Base-by-base conservation (phyloP, 1,140 invertebrate genomes). In the Eriosoma lanigerum region DNA sequence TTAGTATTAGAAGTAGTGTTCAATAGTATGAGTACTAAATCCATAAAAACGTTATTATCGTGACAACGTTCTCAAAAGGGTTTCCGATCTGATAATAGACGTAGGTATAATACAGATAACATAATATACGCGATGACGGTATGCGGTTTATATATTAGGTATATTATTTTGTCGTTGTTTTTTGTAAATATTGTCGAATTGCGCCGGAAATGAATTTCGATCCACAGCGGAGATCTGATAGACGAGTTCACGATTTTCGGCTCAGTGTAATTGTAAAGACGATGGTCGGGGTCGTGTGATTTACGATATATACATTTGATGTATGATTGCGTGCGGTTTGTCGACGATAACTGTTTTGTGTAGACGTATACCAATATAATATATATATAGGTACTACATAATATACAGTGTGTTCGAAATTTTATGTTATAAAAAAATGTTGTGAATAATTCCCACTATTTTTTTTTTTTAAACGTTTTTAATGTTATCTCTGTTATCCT, bases 311-410 rank as follows among this genome's bases (percentile, higher is more conserved):
- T 17, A 56, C 15, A 29, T 62, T 29, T 4, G 3, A 38, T 38
- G 8, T 38, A 38, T 38, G 32, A 3, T 3, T 38, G 8, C 32
- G 17, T 62, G 29, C 29, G 26, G 29, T 32, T 9, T 32, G 60
- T n/a, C 29, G 60, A 62, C 29, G 13, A 58, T 12, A 24, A 26
- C 24, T 26, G 58, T 26, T 60, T 60, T 26, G 24, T 58, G 56
- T 58, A n/a, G 21, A 13, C 56, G 56, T n/a, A 5, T 4, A 24
- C 24, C 56, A 24, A 24, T 58, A 10, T 58, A 24, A 24, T 13
- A 58, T 24, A 58, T 58, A 58, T n/a, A 58, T 24, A 56, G 54
- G 54, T 56, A 56, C n/a, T n/a, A n/a, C n/a, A n/a, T n/a, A n/a
- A n/a, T n/a, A n/a, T n/a, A n/a, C n/a, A n/a, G n/a, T n/a, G n/a